phyloP scores from a whole-genome alignment of 2,113 vertebrate species.

The Redunca redunca region DNA sequence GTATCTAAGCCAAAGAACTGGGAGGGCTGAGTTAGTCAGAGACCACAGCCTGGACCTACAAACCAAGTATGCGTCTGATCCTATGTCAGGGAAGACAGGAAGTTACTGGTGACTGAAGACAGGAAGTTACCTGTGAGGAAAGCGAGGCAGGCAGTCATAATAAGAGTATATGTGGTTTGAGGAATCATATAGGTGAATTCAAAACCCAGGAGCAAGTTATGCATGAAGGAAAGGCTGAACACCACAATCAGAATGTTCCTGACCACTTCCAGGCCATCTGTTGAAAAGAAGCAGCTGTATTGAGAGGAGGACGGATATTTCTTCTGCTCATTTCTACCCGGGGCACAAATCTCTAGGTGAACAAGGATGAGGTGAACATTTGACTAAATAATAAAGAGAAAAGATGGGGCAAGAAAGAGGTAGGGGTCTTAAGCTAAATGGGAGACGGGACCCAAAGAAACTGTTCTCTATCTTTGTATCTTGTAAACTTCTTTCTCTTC shows the following conservation, averaged over 20 bases:
- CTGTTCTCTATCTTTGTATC: neutral
- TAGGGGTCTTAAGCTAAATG: neutral
- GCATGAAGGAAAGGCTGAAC: neutral
- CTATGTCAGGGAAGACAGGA: neutral
- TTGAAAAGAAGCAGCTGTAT: neutral
- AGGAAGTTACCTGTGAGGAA: conserved; percentile 53
- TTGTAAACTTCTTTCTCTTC: neutral
- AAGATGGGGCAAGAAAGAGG: neutral
- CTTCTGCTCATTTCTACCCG: neutral
- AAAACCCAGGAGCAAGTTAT: conserved; percentile 51
- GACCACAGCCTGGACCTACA: neutral
- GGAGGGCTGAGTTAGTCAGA: neutral
- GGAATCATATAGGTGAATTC: conserved; percentile 41
- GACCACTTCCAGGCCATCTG: conserved; percentile 24
- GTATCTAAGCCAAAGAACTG: neutral
- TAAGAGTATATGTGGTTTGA: neutral
- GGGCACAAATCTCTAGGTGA: neutral
- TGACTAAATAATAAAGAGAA: neutral
- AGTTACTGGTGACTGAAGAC: neutral
- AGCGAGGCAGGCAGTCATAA: neutral
- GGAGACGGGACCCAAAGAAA: neutral
- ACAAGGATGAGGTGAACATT: neutral
- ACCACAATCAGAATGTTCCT: neutral
- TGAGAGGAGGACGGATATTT: neutral
- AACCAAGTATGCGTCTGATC: no score